Conservation (phyloP, 2,888 invertebrate species). For the Epinotia demarniana region DNA sequence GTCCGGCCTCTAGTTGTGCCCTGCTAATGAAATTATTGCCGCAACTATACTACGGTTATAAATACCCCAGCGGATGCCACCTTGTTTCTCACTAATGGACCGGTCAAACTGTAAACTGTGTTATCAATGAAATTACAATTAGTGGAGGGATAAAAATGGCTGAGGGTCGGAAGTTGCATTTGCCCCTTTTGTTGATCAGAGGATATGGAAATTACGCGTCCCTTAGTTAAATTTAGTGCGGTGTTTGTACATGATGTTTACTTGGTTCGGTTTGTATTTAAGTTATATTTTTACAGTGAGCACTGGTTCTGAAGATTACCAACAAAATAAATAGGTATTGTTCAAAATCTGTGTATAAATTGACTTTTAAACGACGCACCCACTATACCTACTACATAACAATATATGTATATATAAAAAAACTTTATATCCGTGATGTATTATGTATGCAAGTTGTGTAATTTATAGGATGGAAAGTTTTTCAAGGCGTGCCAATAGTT, state of each 20-base stretch:
- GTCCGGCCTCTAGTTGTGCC: conserved; percentile 83
- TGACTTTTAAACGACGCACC: neutral
- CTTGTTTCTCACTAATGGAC: conserved; percentile 84
- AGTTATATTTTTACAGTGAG: conserved; percentile 15
- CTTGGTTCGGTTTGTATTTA: conserved; percentile 22
- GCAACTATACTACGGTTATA: conserved; percentile 84
- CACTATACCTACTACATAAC: no score
- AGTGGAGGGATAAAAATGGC: conserved; percentile 77
- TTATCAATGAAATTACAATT: conserved; percentile 85
- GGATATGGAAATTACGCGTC: conserved; percentile 61
- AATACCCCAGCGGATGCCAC: conserved; percentile 81
- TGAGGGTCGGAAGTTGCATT: conserved; percentile 76
- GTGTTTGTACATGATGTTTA: conserved; percentile 37
- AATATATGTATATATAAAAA: no score
- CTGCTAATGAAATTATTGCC: conserved; percentile 85
- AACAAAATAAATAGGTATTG: neutral
- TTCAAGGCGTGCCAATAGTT: no score
- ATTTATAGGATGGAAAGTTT: no score
- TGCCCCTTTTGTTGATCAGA: conserved; percentile 65
- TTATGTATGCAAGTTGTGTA: no score
- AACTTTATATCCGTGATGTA: no score
- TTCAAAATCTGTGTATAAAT: neutral
- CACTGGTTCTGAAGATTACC: neutral
- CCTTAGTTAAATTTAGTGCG: conserved; percentile 40
- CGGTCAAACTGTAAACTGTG: conserved; percentile 85